These are phyloP conservation scores for Drosophila pallidifrons DNA, from an alignment of 1,140 invertebrate species.

Conservation along the genomic window DNA sequence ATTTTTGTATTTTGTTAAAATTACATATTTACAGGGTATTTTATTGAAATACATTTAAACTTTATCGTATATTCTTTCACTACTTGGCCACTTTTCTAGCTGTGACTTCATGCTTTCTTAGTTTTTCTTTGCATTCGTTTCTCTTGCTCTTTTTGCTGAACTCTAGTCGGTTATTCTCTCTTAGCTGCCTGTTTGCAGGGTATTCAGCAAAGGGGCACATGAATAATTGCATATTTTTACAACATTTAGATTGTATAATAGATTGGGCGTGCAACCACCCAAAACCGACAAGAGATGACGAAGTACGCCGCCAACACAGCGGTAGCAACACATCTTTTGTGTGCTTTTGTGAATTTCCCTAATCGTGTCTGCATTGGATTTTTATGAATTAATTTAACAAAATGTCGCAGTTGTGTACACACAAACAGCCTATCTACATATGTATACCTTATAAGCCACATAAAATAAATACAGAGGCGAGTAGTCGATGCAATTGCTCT, in stretches of 20 bases:
- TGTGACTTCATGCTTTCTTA: too few species aligned
- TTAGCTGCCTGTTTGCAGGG: neutral
- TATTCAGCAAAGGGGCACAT: conserved; percentile 3
- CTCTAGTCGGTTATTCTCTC: too few species aligned
- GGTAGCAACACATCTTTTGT: conserved; percentile 19
- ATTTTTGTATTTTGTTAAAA: too few species aligned
- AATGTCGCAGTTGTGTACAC: conserved; percentile 72
- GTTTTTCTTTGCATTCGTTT: neutral
- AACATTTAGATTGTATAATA: conserved; percentile 28
- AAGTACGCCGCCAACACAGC: conserved; percentile 22
- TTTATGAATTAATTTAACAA: conserved; percentile 83
- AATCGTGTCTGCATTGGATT: conserved; percentile 71
- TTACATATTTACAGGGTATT: too few species aligned
- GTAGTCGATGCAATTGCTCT: conserved; percentile 43
- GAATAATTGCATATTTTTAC: conserved; percentile 17
- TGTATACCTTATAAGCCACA: conserved; percentile 25
- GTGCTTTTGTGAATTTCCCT: conserved; percentile 61
- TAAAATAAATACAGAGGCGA: conserved; percentile 1
- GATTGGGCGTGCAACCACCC: conserved; percentile 52
- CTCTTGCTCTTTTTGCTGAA: too few species aligned
- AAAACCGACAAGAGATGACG: conserved; percentile 27
- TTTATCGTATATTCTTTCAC: too few species aligned
- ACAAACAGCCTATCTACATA: conserved; percentile 17
- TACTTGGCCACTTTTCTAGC: too few species aligned
- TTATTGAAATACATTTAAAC: too few species aligned